Percentiles rank a stretch among this genome's conserved stretches.
phyloP scores from a whole-genome alignment of 2,113 vertebrate species.

The Ramphastos sulfuratus region DNA sequence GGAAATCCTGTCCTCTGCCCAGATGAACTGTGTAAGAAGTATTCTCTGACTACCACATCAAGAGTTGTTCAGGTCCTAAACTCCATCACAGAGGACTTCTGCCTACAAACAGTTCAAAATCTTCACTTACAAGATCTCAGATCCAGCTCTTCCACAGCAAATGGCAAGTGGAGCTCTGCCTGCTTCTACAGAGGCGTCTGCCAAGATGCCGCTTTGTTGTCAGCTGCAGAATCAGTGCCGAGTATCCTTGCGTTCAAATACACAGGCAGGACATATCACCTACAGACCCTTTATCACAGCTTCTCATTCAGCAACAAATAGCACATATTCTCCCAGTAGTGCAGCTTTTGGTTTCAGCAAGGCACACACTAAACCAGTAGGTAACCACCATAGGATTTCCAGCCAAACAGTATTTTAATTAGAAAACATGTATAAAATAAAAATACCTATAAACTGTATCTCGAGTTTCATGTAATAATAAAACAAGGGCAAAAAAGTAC shows the following conservation, averaged over 20 bases:
- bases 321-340: background rate
- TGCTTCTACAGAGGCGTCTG: background rate
- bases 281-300: background rate
- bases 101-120: background rate
- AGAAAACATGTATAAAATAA: background rate
- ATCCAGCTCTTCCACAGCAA: background rate
- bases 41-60: background rate
- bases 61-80: background rate
- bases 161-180: background rate
- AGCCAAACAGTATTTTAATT: background rate
- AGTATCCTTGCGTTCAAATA: background rate
- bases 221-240: background rate
- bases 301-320: background rate
- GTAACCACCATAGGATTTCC: background rate
- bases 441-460: background rate
- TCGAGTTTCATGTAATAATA: background rate
- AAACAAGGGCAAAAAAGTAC: background rate
- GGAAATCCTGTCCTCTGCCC: conserved; percentile 43
- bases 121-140: background rate
- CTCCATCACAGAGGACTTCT: background rate
- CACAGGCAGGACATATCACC: background rate
- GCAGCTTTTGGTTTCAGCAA: background rate
- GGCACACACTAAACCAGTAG: background rate
- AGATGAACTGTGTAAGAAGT: background rate
- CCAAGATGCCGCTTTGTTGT: background rate